Conservation (phyloP, 2,888 invertebrate genomes). For the Eulithis testata region DNA sequence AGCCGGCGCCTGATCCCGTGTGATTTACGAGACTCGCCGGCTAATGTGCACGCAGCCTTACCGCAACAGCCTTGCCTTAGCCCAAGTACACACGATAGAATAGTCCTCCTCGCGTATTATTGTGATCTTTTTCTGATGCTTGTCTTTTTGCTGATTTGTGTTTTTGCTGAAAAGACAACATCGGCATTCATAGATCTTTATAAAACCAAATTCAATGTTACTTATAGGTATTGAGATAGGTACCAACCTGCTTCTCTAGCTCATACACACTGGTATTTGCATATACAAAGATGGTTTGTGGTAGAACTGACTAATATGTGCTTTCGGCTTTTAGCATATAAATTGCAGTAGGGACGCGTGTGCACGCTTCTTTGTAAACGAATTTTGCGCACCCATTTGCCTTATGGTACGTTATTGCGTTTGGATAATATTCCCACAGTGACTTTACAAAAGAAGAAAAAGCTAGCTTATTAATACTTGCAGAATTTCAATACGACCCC, state of each 20-base stretch:
- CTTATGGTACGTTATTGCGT: constrained; percentile 27
- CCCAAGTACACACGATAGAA: constrained; percentile 1
- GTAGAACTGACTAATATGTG: background rate
- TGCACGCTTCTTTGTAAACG: constrained; percentile 14
- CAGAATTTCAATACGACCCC: constrained; percentile 18
- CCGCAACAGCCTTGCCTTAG: constrained; percentile 42
- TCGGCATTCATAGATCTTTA: no score
- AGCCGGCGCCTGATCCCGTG: constrained; percentile 64
- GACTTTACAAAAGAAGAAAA: constrained; percentile 11
- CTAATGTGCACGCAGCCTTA: constrained; percentile 60
- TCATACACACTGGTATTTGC: no score
- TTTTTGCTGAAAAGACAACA: no score
- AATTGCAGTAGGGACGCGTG: constrained; percentile 1
- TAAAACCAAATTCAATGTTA: no score
- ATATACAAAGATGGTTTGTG: background rate
- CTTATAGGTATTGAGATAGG: no score
- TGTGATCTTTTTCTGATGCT: no score
- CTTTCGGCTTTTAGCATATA: background rate
- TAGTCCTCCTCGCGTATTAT: no score
- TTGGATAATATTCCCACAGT: constrained; percentile 14
- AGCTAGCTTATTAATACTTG: background rate
- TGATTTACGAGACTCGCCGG: constrained; percentile 66
- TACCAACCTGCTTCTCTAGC: no score
- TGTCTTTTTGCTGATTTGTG: no score
- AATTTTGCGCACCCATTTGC: background rate